These are phyloP conservation scores for Bovichtus variegatus DNA, from an alignment of 2,797 vertebrate genomes.

Conservation along the genomic window DNA sequence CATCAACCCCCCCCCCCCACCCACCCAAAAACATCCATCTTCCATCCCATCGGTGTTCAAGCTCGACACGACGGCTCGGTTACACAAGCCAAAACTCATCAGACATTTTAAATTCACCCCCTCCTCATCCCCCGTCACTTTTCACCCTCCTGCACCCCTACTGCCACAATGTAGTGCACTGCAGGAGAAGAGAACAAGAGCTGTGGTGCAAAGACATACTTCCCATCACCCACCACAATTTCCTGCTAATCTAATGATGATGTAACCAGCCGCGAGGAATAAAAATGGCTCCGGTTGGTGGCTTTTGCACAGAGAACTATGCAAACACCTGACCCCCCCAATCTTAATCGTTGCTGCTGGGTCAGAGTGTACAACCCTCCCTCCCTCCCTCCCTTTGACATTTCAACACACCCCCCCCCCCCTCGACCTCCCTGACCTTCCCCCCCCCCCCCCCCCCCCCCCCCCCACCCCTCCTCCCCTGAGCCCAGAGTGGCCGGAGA, in stretches of 20 bases:
- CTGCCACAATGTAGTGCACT: constrained; percentile 52
- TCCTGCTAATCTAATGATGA: constrained; percentile 79
- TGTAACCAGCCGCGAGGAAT: constrained; percentile 80
- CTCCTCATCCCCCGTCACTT: constrained; percentile 19
- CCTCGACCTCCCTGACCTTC: constrained; percentile 46
- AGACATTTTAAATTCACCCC: constrained; percentile 22
- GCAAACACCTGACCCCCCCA: constrained; percentile 87
- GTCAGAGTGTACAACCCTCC: constrained; percentile 84
- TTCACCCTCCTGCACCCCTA: constrained; percentile 45
- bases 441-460: background rate
- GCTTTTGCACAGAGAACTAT: constrained; percentile 89
- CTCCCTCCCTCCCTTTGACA: constrained; percentile 31
- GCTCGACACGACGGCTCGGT: constrained; percentile 4
- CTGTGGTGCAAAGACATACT: constrained; percentile 59
- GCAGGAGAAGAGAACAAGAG: constrained; percentile 46
- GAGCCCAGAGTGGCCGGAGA: constrained; percentile 44
- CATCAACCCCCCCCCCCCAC: constrained; percentile 10
- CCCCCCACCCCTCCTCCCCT: background rate
- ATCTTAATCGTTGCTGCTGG: constrained; percentile 85
- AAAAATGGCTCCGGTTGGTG: constrained; percentile 84
- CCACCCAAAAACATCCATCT: constrained; percentile 18
- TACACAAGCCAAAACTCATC: background rate
- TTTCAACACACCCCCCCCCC: constrained; percentile 46
- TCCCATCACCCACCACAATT: constrained; percentile 63
- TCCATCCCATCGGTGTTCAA: constrained; percentile 25